phyloP scores from a whole-genome alignment of 2,888 invertebrate species.

The Sicus ferrugineus region DNA sequence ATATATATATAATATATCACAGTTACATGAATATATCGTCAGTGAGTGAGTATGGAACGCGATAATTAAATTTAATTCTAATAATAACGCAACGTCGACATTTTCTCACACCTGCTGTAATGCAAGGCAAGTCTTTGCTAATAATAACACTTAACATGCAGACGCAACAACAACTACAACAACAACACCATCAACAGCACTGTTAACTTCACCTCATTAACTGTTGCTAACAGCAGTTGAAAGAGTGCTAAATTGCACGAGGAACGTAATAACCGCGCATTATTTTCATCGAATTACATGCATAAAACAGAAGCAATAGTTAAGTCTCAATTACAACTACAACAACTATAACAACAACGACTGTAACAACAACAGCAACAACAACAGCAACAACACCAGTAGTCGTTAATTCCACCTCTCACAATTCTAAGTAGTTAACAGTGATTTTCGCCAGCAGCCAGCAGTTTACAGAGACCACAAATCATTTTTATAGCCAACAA shows the following conservation, averaged over 20 bases:
- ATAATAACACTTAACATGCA: neutral
- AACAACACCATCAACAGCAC: conserved; percentile 16
- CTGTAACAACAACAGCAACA: neutral
- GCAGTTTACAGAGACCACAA: neutral
- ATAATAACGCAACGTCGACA: too few species aligned
- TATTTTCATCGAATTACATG: conserved; percentile 36
- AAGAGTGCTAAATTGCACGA: conserved; percentile 36
- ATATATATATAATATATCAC: too few species aligned
- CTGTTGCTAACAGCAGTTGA: conserved; percentile 40
- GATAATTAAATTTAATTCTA: too few species aligned
- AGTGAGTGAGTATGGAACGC: too few species aligned
- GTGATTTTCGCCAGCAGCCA: too few species aligned
- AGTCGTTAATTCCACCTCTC: too few species aligned
- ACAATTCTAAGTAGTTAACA: too few species aligned
- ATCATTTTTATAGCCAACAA: neutral
- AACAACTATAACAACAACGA: neutral
- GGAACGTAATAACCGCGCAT: conserved; percentile 41
- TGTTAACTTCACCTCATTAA: conserved; percentile 40
- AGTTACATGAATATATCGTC: too few species aligned
- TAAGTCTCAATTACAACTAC: too few species aligned
- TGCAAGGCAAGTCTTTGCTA: neutral
- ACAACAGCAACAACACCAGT: neutral
- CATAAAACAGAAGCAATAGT: conserved; percentile 24
- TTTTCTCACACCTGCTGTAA: neutral
- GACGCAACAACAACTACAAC: too few species aligned